Conservation (phyloP, 2,888 invertebrate genomes). For the Ichneumoninae sp. region DNA sequence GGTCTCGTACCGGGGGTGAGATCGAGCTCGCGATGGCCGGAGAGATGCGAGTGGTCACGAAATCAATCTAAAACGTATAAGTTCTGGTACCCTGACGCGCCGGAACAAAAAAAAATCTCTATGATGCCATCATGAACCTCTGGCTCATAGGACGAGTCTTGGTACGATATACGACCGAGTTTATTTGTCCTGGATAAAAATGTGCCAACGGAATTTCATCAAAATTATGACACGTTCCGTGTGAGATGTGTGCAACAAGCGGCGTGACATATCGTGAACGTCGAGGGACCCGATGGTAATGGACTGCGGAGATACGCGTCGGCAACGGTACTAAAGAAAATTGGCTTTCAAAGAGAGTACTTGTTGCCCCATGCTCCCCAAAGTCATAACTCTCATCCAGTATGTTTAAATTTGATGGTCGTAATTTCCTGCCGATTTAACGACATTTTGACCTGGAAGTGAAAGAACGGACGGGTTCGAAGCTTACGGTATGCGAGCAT, state of each 20-base stretch:
- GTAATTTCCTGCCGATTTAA: constrained; percentile 22
- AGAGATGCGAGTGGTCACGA: constrained; percentile 60
- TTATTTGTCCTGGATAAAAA: constrained; percentile 21
- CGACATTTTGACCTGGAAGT: background rate
- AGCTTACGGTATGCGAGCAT: constrained; percentile 2
- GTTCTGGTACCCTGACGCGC: constrained; percentile 16
- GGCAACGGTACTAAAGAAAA: constrained; percentile 41
- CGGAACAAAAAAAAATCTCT: constrained; percentile 1
- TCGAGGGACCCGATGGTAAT: background rate
- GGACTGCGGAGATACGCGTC: constrained; percentile 17
- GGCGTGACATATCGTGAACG: constrained; percentile 17
- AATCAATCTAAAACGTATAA: constrained; percentile 70
- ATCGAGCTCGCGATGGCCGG: constrained; percentile 42
- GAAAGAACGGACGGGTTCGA: background rate
- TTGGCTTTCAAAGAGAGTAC: constrained; percentile 34
- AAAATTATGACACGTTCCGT: constrained; percentile 26
- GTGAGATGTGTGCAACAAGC: constrained; percentile 14
- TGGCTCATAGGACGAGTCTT: background rate
- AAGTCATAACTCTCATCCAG: constrained; percentile 2
- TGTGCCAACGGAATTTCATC: constrained; percentile 27
- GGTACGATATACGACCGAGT: background rate
- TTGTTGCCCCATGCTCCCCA: background rate
- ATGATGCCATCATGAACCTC: background rate
- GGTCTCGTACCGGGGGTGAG: constrained; percentile 44
- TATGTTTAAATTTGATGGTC: constrained; percentile 15